phyloP scores from a whole-genome alignment of 1,140 invertebrate genomes.

The Ptiloglossa arizonensis region DNA sequence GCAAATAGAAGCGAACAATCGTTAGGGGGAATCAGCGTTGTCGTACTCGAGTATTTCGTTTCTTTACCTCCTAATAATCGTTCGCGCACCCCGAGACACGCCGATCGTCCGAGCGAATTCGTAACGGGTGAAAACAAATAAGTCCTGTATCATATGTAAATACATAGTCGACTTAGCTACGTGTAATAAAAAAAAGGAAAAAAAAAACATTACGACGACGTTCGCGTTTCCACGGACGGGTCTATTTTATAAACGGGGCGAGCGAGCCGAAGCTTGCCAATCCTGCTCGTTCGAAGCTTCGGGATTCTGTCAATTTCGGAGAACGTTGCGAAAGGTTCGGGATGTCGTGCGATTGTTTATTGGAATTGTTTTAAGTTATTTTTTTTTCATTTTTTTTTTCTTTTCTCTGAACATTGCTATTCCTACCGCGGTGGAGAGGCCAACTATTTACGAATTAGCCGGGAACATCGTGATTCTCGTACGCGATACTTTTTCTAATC shows the following conservation, averaged over 20 bases:
- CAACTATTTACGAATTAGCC: background rate
- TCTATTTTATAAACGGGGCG: constrained; percentile 1
- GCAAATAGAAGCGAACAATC: background rate
- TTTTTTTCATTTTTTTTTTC: no score
- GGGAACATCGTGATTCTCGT: background rate
- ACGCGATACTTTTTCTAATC: background rate
- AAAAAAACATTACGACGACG: background rate
- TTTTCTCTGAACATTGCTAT: background rate
- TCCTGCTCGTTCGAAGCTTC: background rate
- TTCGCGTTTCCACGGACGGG: background rate
- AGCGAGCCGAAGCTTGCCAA: background rate
- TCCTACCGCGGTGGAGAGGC: background rate
- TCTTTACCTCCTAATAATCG: background rate
- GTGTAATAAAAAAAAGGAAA: constrained; percentile 22
- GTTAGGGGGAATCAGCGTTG: background rate
- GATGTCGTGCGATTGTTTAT: constrained; percentile 3
- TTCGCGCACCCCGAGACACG: background rate
- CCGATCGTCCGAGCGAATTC: background rate
- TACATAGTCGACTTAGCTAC: constrained; percentile 35
- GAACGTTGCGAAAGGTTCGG: background rate
- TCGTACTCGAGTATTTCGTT: background rate
- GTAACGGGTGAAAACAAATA: constrained; percentile 3
- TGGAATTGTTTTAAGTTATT: background rate
- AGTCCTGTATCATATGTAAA: constrained; percentile 48
- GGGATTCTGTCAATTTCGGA: background rate